A percentile compares a stretch with the other conserved stretches of the same genome.
phyloP scores from a whole-genome alignment of 2,888 invertebrate species.

The Heliconius erato region DNA sequence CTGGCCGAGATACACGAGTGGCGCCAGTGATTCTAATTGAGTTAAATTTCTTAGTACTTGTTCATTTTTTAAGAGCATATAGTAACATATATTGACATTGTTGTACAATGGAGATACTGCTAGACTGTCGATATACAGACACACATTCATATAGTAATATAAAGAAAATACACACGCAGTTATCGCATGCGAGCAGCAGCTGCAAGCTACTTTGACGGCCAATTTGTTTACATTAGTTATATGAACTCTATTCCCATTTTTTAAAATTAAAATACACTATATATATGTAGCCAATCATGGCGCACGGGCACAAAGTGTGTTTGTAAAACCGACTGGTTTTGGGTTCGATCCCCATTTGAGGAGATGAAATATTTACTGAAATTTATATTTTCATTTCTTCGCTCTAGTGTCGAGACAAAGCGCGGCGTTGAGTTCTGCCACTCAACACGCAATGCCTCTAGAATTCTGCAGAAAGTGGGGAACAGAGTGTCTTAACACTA shows the following conservation, averaged over 20 bases:
- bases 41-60: conserved; percentile 34
- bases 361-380: too few relatives aligned
- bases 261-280: too few relatives aligned
- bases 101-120: conserved; percentile 2
- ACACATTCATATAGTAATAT: not conserved
- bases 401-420: too few relatives aligned
- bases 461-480: too few relatives aligned
- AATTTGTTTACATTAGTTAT: conserved; percentile 2
- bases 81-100: conserved; percentile 30
- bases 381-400: too few relatives aligned
- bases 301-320: too few relatives aligned
- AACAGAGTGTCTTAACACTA: too few relatives aligned
- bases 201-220: not conserved
- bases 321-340: too few relatives aligned
- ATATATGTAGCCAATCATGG: not conserved
- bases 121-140: not conserved
- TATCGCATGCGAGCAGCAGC: conserved; percentile 10
- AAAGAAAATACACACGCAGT: conserved; percentile 1
- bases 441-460: too few relatives aligned
- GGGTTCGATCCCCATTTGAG: too few relatives aligned
- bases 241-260: not conserved
- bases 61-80: conserved; percentile 15
- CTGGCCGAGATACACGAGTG: conserved; percentile 19
- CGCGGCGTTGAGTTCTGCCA: too few relatives aligned
- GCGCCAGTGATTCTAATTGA: conserved; percentile 22